Evolutionary conservation across 1,140 invertebrate genomes (phyloP), one percentile per base, ranked within the genome.

Genomic region (Tetraneura akinire): DNA sequence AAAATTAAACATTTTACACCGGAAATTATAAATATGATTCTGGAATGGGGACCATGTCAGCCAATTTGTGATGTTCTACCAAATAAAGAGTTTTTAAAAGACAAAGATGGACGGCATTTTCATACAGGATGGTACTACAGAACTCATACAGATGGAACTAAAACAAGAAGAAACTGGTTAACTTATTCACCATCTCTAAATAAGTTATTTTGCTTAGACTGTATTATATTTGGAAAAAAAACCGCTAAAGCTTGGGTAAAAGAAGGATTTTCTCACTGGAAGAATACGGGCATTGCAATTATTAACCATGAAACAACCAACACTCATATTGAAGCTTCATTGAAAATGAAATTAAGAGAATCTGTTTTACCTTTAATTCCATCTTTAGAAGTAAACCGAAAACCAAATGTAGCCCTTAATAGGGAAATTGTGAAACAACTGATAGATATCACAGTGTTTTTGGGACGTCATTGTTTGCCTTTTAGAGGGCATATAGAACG

Each of bases 31-130:
- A 26, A 11, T 57, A 57, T 57, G 11, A 57, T 57, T 57, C 11
- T 57, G 11, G 21, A 57, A 57, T 26, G 53, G 53, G 53, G 53
- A 51, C 49, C 10, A 16, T 51, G 49, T 51, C 8, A 51, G 14
- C 14, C 14, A 16, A 51, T 18, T 53, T 57, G 23, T 23, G 55
- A 57, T 23, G 11, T 23, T 26, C 23, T 57, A 57, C 55, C 23
- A 57, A 57, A 57, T 26, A 57, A 57, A 57, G 55, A 57, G 26
- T 57, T 57, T 57, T 57, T 57, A 57, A 57, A 57, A 57, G 55
- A 57, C 55, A 57, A 57, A 57, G 55, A 26, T 23, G 55, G 55
- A 23, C 55, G 55, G 21, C 55, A 57, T 26, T 57, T 57, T 57
- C 55, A 57, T 57, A 4, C 55, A 23, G 55, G 23, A 14, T 57